A percentile compares a stretch with the other conserved stretches of the same genome.
Conservation (phyloP, 2,113 vertebrate species). For the Zingel zingel region DNA sequence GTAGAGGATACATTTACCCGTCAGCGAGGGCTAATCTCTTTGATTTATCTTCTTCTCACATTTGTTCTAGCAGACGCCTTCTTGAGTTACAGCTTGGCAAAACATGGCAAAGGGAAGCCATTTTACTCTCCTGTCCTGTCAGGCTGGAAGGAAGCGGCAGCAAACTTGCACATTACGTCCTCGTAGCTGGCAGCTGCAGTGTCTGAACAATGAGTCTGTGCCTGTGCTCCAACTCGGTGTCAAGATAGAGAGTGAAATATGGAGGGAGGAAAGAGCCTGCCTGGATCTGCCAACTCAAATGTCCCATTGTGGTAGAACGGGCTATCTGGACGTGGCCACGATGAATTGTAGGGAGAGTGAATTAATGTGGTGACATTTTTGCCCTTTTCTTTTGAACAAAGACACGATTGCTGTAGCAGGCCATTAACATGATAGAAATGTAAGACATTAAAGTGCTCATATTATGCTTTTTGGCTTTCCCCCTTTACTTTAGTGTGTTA, state of each 20-base stretch:
- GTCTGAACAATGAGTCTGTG: conserved; percentile 71
- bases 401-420: not conserved
- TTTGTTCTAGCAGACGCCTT: conserved; percentile 59
- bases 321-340: conserved; percentile 27
- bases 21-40: conserved; percentile 31
- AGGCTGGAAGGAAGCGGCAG: conserved; percentile 76
- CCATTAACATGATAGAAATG: not conserved
- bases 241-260: conserved; percentile 78
- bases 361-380: conserved; percentile 34
- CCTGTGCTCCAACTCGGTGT: conserved; percentile 42
- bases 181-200: conserved; percentile 60
- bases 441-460: not conserved
- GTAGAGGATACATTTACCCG: conserved; percentile 47
- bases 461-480: too few species aligned
- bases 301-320: conserved; percentile 49
- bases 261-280: conserved; percentile 53
- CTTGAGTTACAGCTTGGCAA: conserved; percentile 71
- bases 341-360: conserved; percentile 39
- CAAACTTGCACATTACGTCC: conserved; percentile 63
- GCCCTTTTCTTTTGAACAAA: not conserved
- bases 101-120: conserved; percentile 59
- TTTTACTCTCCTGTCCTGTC: conserved; percentile 53
- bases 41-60: conserved; percentile 54
- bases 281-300: conserved; percentile 58
- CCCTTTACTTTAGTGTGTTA: too few species aligned